Evolutionary conservation across 2,888 invertebrate species (phyloP), one percentile per base, ranked within the genome.

Genomic region (Heliconius erato): DNA sequence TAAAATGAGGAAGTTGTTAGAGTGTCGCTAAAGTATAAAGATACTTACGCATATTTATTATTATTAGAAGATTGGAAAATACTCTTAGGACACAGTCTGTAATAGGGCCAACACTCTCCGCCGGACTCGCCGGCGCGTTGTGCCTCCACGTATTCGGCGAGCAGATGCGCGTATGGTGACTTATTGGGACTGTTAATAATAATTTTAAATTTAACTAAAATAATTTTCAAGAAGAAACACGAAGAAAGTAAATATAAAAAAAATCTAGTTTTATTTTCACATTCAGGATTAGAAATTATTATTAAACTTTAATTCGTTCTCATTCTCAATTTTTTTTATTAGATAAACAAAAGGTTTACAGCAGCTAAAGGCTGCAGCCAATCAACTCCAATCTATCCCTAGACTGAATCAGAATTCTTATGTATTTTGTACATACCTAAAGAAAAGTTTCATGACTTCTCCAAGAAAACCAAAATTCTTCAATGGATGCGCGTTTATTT

Each of bases 101-200:
- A 97, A 91, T 98, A 98, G 0, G 98, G 98, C 97, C 98, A 98
- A 91, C 98, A 98, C 92, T 98, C 98, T 11, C 98, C 98, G 5
- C 96, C 97, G 0, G 97, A 96, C 88, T 97, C 97, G 0, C 98
- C 98, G 12, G 97, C 97, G 82, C 97, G 97, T 92, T 98, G 98
- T 0, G 98, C 98, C 80, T 97, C 97, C 0, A 98, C 98, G 88
- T 98, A 98, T 88, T 98, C 98, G 3, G 96, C 92, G 80, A 98
- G 92, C 16, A 98, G 94, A 79, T 97, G 96, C 0, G 98, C 96
- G 90, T 97, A 98, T 0, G 98, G 98, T 0, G 98, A 98, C 91
- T 97, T 98, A 87, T 97, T 98, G 0, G 98, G 98, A 79, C 98
- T 98, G 90, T 67, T 63, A 89, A 88, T 59, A 54, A 79, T 59